Base-by-base conservation (phyloP, 2,888 invertebrate genomes). In the Ectemnius lituratus region DNA sequence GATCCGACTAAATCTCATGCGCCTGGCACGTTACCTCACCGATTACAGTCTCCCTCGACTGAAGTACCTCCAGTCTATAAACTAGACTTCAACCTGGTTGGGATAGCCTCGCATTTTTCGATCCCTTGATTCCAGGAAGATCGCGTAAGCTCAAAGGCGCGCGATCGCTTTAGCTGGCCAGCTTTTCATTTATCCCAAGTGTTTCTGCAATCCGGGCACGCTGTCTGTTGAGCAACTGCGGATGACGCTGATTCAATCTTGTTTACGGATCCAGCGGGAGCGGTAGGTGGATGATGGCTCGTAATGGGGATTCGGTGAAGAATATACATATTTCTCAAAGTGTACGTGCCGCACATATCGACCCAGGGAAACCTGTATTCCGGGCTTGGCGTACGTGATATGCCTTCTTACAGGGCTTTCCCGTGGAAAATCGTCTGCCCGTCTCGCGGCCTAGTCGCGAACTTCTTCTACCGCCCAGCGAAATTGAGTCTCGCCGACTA, bases 271-370 rank as follows among this genome's bases (percentile, higher is more conserved):
- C 37, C 23, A 56, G 16, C n/a, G 52, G 47, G 60, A 45, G 69
- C 64, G 64, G 46, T 63, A 58, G 67, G 62, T 73, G 78, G 76
- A 82, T 79, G 78, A 78, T 81, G 79, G 76, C 59, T 73, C 70
- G 73, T 78, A 82, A 82, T 79, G 69, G 82, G 79, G 70, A 78
- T 81, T 82, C 73, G 71, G 70, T 73, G 80, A 82, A 83, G 84
- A 78, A 83, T 82, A 80, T 37, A 37, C 37, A 37, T 84, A 86
- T 85, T 87, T 84, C 75, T 75, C 81, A 78, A 76, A 11, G 78
- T 80, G 72, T 87, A 87, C 84, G 84, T 87, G 85, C 83, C 75
- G 60, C 80, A 86, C 85, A 85, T 87, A 78, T 73, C 63, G 71
- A 77, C 16, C 28, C 23, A 45, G 59, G 49, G 37, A 71, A 65